phyloP scores from a whole-genome alignment of 2,888 invertebrate species.

The Apomyelois bistriatella region DNA sequence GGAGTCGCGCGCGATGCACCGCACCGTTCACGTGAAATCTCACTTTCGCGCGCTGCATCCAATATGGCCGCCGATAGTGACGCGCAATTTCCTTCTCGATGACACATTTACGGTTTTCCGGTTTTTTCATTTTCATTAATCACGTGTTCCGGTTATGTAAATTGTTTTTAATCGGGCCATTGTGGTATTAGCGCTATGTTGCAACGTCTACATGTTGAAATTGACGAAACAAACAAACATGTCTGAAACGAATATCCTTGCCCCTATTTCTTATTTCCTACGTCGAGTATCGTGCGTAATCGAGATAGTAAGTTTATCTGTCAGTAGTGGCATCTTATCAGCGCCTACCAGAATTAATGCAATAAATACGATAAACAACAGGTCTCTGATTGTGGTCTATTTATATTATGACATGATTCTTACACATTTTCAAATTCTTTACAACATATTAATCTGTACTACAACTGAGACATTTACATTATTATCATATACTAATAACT shows the following conservation, averaged over 20 bases:
- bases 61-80: constrained; percentile 65
- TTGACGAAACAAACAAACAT: constrained; percentile 59
- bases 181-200: constrained; percentile 35
- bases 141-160: constrained; percentile 4
- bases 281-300: constrained; percentile 58
- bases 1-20: constrained; percentile 77
- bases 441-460: too few relatives aligned
- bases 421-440: background rate
- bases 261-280: constrained; percentile 74
- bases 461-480: too few relatives aligned
- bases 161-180: constrained; percentile 1
- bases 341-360: constrained; percentile 52
- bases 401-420: constrained; percentile 39
- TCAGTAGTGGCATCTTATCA: constrained; percentile 63
- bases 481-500: too few relatives aligned
- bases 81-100: constrained; percentile 60
- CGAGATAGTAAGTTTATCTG: constrained; percentile 65
- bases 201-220: constrained; percentile 69
- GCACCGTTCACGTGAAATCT: constrained; percentile 78
- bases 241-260: constrained; percentile 66
- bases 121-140: constrained; percentile 22
- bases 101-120: constrained; percentile 50
- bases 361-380: constrained; percentile 49
- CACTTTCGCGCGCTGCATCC: constrained; percentile 76
- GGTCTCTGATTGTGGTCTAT: constrained; percentile 30